These are phyloP conservation scores for Capromys pilorides DNA, from an alignment of 2,797 vertebrate species.

Conservation along the genomic window DNA sequence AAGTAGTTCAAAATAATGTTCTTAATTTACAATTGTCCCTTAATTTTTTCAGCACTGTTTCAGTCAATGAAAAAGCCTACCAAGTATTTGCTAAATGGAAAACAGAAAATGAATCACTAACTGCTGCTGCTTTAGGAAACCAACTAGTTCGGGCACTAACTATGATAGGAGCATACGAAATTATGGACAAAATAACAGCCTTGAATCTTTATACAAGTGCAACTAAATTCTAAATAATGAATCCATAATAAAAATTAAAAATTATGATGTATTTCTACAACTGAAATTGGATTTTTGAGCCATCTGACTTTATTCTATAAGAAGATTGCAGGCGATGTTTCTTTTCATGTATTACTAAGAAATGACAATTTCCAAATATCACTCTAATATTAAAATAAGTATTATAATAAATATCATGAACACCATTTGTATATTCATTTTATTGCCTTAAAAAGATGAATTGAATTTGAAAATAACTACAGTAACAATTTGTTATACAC, in stretches of 20 bases:
- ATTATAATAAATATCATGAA: conserved; percentile 46
- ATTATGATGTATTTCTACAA: background rate
- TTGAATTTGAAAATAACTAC: conserved; percentile 42
- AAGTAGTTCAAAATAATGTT: conserved; percentile 56
- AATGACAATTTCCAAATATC: background rate
- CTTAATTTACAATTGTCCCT: conserved; percentile 46
- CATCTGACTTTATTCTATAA: conserved; percentile 7
- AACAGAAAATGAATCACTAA: conserved; percentile 43
- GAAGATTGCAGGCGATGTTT: background rate
- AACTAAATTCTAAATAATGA: conserved; percentile 80
- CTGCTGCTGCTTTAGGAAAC: conserved; percentile 71
- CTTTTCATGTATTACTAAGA: conserved; percentile 45
- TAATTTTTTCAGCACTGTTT: conserved; percentile 69
- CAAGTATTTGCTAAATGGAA: conserved; percentile 80
- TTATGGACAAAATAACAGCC: conserved; percentile 81
- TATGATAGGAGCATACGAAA: conserved; percentile 80
- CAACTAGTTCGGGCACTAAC: conserved; percentile 80
- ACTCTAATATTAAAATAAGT: conserved; percentile 29
- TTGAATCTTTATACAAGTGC: conserved; percentile 75
- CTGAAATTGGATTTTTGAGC: conserved; percentile 26
- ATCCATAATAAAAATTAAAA: conserved; percentile 52
- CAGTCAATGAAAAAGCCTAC: conserved; percentile 75
- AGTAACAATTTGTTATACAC: conserved; percentile 48
- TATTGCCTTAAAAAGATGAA: conserved; percentile 5
- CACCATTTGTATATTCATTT: conserved; percentile 9